Base-by-base conservation (phyloP, 1,140 invertebrate species). In the Eriosoma lanigerum region DNA sequence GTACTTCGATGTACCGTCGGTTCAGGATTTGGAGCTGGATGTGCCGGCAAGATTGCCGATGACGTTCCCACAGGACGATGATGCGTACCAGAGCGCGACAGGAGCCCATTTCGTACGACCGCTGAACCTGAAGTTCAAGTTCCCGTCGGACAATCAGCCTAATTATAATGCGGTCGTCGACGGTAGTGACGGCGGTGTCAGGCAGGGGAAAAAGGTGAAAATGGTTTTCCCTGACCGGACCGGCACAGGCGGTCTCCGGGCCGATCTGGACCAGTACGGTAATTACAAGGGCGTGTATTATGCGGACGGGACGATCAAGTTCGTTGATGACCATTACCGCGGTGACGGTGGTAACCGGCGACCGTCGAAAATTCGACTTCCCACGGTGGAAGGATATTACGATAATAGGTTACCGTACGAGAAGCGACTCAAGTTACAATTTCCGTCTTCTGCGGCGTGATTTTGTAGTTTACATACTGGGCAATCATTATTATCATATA, bases 211-310 rank as follows among this genome's bases (percentile, higher is more conserved):
- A 17, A 38, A 52, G 1, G 26, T 29, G 10, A 66, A 81, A 26
- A 83, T 84, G 83, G 64, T 83, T 38, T 85, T 85, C 81, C 84
- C 84, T 0, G 84, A 84, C 52, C 82, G 83, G 62, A 84, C 84
- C 1, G 84, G 84, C 6, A 85, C 84, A 5, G 84, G 84, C 0
- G 82, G 83, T 15, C 76, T 84, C 4, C 76, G 81, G n/a, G 75
- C 83, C 46, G 83, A 84, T 19, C 17, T 82, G 10, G 83, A 84
- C 52, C 58, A 82, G 58, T 80, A 82, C 50, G 82, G 82, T 0
- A 80, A 81, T 70, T 83, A 82, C 44, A 78, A 78, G 17, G 75
- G 75, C 38, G 75, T 60, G 12, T 78, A 78, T 8, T 78, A 78
- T 15, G 75, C 54, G 0, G 75, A 46, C 21, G 75, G 56, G 19